Evolutionary conservation across 2,113 vertebrate genomes (phyloP).

Genomic region (Elephantulus edwardii): DNA sequence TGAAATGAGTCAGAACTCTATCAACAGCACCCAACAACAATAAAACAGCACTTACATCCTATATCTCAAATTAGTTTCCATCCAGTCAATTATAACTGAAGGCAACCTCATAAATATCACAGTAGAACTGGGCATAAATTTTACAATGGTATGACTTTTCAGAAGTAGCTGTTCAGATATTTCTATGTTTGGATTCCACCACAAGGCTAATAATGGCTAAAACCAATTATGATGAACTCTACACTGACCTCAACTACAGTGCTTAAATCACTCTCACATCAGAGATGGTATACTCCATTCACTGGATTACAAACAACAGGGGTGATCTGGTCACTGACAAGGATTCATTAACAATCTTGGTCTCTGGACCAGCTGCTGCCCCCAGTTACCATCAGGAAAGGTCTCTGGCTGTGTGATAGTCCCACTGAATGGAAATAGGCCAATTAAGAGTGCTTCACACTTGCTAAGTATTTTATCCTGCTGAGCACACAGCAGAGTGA

Average conservation of each 20-base stretch:
- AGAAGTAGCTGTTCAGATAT: too few species aligned
- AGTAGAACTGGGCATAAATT: too few species aligned
- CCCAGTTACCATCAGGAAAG: constrained; percentile 19
- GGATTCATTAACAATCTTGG: constrained; percentile 27
- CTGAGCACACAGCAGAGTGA: constrained; percentile 55
- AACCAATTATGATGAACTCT: not conserved
- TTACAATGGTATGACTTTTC: too few species aligned
- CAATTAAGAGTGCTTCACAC: constrained; percentile 49
- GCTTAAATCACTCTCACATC: not conserved
- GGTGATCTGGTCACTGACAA: not conserved
- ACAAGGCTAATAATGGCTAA: not conserved
- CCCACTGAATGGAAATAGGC: not conserved
- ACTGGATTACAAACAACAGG: constrained; percentile 12
- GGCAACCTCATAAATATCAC: too few species aligned
- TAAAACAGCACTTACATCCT: too few species aligned
- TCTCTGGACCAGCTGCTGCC: constrained; percentile 1
- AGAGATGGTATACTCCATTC: not conserved
- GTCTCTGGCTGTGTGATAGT: not conserved
- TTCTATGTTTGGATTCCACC: not conserved
- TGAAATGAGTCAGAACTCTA: too few species aligned
- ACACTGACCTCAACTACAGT: rapidly evolving
- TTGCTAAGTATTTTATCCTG: constrained; percentile 28
- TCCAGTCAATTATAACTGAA: too few species aligned
- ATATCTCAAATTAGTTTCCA: too few species aligned
- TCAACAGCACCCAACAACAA: too few species aligned